Evolutionary conservation across 2,797 vertebrate genomes (phyloP).

Genomic region (Lateolabrax maculatus): DNA sequence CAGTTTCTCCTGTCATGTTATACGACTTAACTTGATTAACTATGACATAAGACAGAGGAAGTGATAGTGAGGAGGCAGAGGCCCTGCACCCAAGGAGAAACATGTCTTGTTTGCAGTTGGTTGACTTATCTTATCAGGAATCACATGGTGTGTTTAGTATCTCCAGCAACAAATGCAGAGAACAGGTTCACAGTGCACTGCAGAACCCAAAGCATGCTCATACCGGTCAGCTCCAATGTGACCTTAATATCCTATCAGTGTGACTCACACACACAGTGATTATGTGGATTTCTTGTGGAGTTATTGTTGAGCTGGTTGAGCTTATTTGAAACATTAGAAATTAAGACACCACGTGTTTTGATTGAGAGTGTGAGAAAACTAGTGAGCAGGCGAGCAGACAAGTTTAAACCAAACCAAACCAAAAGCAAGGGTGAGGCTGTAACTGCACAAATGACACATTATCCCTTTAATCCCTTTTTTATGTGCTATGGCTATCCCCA

Average conservation of each 20-base stretch:
- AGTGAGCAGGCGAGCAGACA: too few species aligned
- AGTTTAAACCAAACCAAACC: too few species aligned
- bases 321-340: too few species aligned
- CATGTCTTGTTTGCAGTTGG: constrained; percentile 46
- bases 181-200: constrained; percentile 10
- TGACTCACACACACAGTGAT: too few species aligned
- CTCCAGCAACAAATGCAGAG: constrained; percentile 32
- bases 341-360: too few species aligned
- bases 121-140: constrained; percentile 70
- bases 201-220: background rate
- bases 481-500: too few species aligned
- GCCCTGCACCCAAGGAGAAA: constrained; percentile 39
- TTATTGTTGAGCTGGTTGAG: too few species aligned
- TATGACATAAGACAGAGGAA: constrained; percentile 53
- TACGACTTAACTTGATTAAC: constrained; percentile 12
- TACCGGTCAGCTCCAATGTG: background rate
- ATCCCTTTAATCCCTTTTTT: too few species aligned
- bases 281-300: too few species aligned
- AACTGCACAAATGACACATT: too few species aligned
- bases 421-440: too few species aligned
- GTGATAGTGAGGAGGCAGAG: constrained; percentile 35
- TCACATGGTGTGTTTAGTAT: constrained; percentile 58
- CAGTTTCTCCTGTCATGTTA: constrained; percentile 15
- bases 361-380: too few species aligned
- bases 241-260: background rate